Conservation (phyloP, 2,113 vertebrate species). For the Narcine bancroftii region DNA sequence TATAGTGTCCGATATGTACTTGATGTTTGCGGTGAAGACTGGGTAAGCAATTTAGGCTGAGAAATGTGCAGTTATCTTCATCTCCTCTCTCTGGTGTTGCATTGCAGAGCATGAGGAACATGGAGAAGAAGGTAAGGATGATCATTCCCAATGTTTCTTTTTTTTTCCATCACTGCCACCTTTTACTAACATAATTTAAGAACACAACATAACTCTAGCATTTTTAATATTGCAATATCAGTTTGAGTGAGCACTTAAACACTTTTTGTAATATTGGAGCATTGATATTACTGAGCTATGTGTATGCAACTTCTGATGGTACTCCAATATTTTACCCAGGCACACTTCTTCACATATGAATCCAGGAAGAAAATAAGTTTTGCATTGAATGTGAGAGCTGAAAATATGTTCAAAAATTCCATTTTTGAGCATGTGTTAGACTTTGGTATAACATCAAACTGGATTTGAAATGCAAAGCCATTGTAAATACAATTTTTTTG, state of each 20-base stretch:
- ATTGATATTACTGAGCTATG: background rate
- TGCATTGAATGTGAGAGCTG: background rate
- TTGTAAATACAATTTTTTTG: background rate
- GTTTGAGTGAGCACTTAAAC: background rate
- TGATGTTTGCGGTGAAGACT: background rate
- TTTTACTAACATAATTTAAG: background rate
- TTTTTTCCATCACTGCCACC: background rate
- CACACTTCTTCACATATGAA: background rate
- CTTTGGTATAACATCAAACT: background rate
- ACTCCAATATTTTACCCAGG: background rate
- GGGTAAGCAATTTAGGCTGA: background rate
- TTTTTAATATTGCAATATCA: background rate
- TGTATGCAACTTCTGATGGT: too few species aligned
- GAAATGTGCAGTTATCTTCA: background rate
- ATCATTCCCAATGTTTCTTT: background rate
- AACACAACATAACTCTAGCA: background rate
- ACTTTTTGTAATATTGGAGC: background rate
- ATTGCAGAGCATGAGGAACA: conserved; percentile 17
- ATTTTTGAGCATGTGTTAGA: background rate
- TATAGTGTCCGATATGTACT: background rate
- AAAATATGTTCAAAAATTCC: background rate
- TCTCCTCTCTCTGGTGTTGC: background rate
- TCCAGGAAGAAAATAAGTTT: background rate
- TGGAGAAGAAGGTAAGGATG: conserved; percentile 3
- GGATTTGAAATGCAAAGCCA: background rate